phyloP scores from a whole-genome alignment of 37 sponge, comb jelly and placozoan species.

The Geodia barretti region DNA sequence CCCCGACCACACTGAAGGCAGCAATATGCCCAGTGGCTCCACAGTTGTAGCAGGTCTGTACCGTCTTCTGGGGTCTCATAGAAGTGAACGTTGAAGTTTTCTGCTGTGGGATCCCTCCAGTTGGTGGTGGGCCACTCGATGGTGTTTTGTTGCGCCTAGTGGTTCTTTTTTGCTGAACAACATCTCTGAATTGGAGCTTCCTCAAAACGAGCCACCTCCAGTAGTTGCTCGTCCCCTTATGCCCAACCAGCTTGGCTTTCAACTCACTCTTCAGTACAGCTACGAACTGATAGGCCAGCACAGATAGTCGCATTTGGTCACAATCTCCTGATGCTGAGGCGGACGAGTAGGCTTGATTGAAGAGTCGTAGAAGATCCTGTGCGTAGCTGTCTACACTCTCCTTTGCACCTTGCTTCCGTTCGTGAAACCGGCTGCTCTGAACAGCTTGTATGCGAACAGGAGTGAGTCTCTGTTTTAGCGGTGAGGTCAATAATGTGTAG shows the following conservation, averaged over 20 bases:
- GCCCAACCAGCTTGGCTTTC: conserved; percentile 22
- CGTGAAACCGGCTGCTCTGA: conserved; percentile 48
- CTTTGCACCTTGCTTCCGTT: conserved; percentile 12
- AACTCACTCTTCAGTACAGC: neutral
- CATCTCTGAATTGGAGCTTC: too few species aligned
- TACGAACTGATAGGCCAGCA: conserved; percentile 3
- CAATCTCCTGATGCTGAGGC: conserved; percentile 10
- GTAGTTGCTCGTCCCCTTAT: conserved; percentile 17
- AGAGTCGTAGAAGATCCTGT: conserved; percentile 41
- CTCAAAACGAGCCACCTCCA: conserved; percentile 34
- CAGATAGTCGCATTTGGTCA: conserved; percentile 25
- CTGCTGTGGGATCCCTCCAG: too few species aligned
- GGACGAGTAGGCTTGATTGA: conserved; percentile 27
- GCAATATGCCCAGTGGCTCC: too few species aligned
- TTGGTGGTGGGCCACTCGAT: too few species aligned
- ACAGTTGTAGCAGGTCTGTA: too few species aligned
- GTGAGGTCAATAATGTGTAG: conserved; percentile 14
- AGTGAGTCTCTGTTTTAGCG: conserved; percentile 25
- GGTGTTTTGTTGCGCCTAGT: too few species aligned
- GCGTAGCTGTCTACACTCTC: conserved; percentile 44
- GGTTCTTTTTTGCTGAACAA: too few species aligned
- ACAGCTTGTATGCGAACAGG: conserved; percentile 48
- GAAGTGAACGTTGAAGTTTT: too few species aligned
- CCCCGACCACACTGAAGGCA: too few species aligned
- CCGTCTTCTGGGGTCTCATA: too few species aligned